Evolutionary conservation across 2,113 vertebrate species (phyloP).

Genomic region (Marmota monax): DNA sequence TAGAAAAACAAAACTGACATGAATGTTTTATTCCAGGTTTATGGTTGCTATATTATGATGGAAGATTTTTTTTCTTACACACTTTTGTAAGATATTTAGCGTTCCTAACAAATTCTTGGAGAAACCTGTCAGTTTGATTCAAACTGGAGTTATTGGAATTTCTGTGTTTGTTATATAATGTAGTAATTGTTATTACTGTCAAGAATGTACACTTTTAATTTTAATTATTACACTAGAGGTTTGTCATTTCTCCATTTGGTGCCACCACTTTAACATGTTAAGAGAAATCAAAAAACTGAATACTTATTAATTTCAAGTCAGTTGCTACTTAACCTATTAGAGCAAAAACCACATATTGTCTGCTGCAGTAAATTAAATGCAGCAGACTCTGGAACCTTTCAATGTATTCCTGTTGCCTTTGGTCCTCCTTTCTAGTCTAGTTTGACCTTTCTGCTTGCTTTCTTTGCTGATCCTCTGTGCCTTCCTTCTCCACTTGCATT

Average conservation of each 20-base stretch:
- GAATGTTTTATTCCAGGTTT: neutral
- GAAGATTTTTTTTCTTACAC: conserved; percentile 45
- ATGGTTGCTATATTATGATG: neutral
- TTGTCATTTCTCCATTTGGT: neutral
- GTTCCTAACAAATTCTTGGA: conserved; percentile 65
- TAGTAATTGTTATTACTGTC: conserved; percentile 14
- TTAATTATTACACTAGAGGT: neutral
- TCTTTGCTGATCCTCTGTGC: neutral
- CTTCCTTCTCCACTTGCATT: neutral
- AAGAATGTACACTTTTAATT: neutral
- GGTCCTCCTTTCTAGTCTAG: neutral
- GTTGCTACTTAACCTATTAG: neutral
- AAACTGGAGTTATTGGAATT: conserved; percentile 78
- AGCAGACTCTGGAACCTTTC: neutral
- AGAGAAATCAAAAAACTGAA: neutral
- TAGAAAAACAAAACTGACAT: neutral
- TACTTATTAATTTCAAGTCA: neutral
- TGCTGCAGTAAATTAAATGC: neutral
- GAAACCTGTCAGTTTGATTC: conserved; percentile 80
- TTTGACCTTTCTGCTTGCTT: neutral
- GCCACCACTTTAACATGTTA: neutral
- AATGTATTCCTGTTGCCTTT: fast-evolving
- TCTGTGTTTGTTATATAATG: conserved; percentile 68
- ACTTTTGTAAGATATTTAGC: conserved; percentile 65
- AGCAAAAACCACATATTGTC: neutral